Conservation (phyloP, 2,888 invertebrate genomes). For the Theodoxus fluviatilis region DNA sequence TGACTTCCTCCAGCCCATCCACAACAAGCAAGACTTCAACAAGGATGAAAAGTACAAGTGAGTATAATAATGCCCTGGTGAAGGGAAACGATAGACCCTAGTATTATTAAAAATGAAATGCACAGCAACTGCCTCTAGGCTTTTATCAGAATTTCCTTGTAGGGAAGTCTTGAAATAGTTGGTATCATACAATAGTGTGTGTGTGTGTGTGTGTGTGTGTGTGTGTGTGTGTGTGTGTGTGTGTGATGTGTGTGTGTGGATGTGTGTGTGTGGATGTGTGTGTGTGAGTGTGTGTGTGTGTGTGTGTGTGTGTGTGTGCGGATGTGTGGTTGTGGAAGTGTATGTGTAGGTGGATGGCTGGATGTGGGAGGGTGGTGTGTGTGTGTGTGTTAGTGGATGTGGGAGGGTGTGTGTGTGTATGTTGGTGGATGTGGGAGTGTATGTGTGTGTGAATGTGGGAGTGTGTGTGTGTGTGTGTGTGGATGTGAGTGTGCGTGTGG, state of each 20-base stretch:
- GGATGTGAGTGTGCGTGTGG: neutral
- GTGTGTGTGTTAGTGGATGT: neutral
- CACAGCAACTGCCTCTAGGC: too few relatives aligned
- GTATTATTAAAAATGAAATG: too few relatives aligned
- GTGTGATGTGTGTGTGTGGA: neutral
- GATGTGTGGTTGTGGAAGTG: neutral
- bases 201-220: neutral
- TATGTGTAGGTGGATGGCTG: neutral
- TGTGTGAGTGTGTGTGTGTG: neutral
- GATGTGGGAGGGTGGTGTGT: neutral
- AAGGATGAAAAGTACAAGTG: constrained; percentile 59
- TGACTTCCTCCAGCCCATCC: constrained; percentile 58
- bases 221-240: neutral
- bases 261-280: neutral
- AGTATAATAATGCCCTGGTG: constrained; percentile 29
- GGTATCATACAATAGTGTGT: neutral
- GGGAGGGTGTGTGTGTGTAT: neutral
- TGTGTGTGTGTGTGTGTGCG: neutral
- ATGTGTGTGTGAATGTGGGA: neutral
- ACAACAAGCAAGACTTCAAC: constrained; percentile 63
- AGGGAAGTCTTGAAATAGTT: too few relatives aligned
- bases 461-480: neutral
- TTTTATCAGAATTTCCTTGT: too few relatives aligned
- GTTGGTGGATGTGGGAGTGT: neutral
- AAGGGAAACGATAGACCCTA: too few relatives aligned